Percentiles rank a stretch among this genome's conserved stretches.
phyloP scores from a whole-genome alignment of 2,888 invertebrate genomes.

The Orthosia cruda region DNA sequence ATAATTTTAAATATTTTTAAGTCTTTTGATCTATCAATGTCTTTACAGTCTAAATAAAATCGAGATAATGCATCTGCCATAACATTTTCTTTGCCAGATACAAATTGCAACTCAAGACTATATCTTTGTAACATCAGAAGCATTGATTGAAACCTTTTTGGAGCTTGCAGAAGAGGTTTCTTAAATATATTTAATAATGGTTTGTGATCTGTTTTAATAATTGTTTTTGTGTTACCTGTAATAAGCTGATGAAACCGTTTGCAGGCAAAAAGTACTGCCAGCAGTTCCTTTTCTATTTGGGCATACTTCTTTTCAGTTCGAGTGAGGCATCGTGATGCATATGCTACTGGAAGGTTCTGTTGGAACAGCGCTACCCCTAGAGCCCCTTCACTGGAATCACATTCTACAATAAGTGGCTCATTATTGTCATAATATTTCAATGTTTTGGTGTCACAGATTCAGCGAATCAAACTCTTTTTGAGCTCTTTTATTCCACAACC shows the following conservation, averaged over 20 bases:
- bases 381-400: background rate
- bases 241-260: background rate
- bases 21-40: no score
- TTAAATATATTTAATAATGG: no score
- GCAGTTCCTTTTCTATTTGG: slow-evolving; percentile 2
- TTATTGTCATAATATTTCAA: background rate
- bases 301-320: background rate
- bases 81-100: no score
- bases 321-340: background rate
- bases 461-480: background rate
- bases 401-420: background rate
- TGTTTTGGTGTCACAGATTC: background rate
- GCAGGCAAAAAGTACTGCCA: background rate
- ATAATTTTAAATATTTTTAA: no score
- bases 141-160: no score
- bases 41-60: no score
- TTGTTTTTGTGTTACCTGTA: no score
- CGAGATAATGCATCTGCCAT: no score
- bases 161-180: no score
- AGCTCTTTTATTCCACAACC: slow-evolving; percentile 3
- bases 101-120: no score
- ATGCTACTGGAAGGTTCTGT: background rate
- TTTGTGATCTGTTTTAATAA: no score
- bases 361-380: background rate
- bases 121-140: no score